A percentile compares a stretch with the other conserved stretches of the same genome.
Conservation (phyloP, 2,888 invertebrate species). For the Uropetala carovei region DNA sequence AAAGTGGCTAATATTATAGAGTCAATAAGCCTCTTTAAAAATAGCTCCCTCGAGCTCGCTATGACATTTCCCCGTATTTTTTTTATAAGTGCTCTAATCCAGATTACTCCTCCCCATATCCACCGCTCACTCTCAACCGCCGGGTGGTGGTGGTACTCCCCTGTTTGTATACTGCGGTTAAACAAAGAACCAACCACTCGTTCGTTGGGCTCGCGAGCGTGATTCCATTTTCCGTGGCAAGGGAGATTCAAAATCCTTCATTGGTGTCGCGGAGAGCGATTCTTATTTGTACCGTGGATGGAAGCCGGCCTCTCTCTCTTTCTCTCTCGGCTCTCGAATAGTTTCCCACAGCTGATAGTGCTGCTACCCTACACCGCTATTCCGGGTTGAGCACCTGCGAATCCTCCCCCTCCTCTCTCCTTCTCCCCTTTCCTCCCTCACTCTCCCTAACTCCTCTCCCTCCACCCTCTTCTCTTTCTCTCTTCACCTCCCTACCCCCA, state of each 20-base stretch:
- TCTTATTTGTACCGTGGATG: slow-evolving; percentile 17
- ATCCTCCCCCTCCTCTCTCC: slow-evolving; percentile 40
- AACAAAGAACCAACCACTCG: slow-evolving; percentile 1
- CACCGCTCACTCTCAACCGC: not conserved
- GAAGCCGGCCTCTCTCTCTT: not conserved
- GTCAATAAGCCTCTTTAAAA: slow-evolving; percentile 10
- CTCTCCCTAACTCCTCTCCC: not conserved
- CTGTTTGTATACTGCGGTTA: not conserved
- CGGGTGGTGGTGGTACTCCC: not conserved
- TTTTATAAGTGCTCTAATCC: slow-evolving; percentile 10
- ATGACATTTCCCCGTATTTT: not conserved
- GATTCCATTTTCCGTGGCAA: slow-evolving; percentile 2
- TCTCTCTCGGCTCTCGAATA: not conserved
- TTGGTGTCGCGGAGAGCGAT: not conserved
- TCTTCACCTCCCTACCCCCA: not conserved
- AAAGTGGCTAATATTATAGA: not conserved
- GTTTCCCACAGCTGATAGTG: slow-evolving; percentile 57
- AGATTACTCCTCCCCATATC: not conserved
- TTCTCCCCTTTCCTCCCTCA: slow-evolving; percentile 22
- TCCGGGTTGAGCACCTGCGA: slow-evolving; percentile 45
- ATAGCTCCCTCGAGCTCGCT: not conserved
- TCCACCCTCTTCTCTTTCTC: not conserved
- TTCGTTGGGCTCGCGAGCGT: not conserved
- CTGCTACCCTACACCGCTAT: slow-evolving; percentile 46
- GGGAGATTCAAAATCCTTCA: slow-evolving; percentile 14